phyloP scores from a whole-genome alignment of 2,888 invertebrate species.

The Drosophila mimetica region DNA sequence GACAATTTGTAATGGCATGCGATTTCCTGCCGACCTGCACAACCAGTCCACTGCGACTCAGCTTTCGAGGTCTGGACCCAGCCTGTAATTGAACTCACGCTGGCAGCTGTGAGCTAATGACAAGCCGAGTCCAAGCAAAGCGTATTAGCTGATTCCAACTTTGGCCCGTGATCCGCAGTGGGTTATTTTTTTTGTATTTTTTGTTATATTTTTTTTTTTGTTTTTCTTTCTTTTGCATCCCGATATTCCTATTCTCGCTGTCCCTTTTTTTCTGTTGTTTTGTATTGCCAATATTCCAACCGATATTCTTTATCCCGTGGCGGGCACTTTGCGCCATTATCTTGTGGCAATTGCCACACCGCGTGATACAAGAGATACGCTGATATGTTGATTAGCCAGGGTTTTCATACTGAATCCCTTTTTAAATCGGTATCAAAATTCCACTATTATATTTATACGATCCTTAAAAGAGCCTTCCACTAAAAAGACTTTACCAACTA shows the following conservation, averaged over 20 bases:
- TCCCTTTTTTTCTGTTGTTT: neutral
- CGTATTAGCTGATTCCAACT: constrained; percentile 57
- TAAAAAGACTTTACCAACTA: too few species aligned
- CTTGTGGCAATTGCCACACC: constrained; percentile 71
- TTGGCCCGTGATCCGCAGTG: constrained; percentile 34
- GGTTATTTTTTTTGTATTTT: neutral
- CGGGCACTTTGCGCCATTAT: constrained; percentile 73
- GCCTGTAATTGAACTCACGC: constrained; percentile 64
- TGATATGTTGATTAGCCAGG: constrained; percentile 77
- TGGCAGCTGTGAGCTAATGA: constrained; percentile 75
- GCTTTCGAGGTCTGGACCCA: constrained; percentile 38
- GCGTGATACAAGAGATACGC: constrained; percentile 65
- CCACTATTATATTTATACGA: constrained; percentile 1
- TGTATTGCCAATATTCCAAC: constrained; percentile 13
- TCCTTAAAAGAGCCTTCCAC: neutral
- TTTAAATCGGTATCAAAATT: constrained; percentile 11
- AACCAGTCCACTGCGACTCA: constrained; percentile 9
- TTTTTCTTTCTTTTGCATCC: constrained; percentile 2
- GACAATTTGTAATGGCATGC: constrained; percentile 81
- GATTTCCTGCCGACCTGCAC: constrained; percentile 72
- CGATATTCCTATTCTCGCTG: neutral
- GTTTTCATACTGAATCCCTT: constrained; percentile 40
- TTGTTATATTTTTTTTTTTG: constrained; percentile 1
- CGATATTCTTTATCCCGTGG: constrained; percentile 21
- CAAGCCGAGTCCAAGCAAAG: constrained; percentile 69